Conservation (phyloP, 2,113 vertebrate genomes). For the Cettia cetti region DNA sequence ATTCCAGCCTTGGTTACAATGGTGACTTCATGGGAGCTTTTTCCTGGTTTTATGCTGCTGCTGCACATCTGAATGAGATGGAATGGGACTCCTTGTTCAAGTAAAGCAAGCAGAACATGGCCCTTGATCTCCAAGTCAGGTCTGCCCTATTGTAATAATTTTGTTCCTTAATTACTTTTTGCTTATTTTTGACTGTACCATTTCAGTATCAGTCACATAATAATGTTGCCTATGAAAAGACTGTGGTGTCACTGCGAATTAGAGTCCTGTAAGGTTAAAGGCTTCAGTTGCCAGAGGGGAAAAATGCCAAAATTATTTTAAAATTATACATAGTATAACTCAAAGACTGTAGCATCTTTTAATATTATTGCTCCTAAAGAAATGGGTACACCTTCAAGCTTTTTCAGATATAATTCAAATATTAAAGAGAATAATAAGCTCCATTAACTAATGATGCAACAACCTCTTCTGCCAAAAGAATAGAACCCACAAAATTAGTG, state of each 20-base stretch:
- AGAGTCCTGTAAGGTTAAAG: neutral
- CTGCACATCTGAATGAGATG: neutral
- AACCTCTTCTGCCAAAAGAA: neutral
- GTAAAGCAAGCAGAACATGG: neutral
- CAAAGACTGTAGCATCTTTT: constrained; percentile 25
- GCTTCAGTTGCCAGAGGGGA: neutral
- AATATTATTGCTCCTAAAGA: constrained; percentile 29
- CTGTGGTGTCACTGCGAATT: constrained; percentile 26
- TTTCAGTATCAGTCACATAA: constrained; percentile 14
- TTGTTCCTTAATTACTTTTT: constrained; percentile 24
- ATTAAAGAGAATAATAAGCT: constrained; percentile 48
- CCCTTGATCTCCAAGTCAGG: neutral
- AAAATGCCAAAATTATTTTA: constrained; percentile 44
- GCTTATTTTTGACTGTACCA: constrained; percentile 15
- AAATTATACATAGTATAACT: constrained; percentile 34
- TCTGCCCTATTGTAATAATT: neutral
- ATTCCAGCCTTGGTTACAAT: constrained; percentile 5
- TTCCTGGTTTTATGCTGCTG: neutral
- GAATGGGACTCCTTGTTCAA: neutral
- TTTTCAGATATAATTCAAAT: constrained; percentile 50
- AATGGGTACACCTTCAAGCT: constrained; percentile 16
- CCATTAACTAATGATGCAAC: constrained; percentile 34
- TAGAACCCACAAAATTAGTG: neutral
- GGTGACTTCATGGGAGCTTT: neutral
- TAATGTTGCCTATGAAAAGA: constrained; percentile 49